Base-by-base conservation (phyloP, 2,797 vertebrate species). In the Valencia hispanica region DNA sequence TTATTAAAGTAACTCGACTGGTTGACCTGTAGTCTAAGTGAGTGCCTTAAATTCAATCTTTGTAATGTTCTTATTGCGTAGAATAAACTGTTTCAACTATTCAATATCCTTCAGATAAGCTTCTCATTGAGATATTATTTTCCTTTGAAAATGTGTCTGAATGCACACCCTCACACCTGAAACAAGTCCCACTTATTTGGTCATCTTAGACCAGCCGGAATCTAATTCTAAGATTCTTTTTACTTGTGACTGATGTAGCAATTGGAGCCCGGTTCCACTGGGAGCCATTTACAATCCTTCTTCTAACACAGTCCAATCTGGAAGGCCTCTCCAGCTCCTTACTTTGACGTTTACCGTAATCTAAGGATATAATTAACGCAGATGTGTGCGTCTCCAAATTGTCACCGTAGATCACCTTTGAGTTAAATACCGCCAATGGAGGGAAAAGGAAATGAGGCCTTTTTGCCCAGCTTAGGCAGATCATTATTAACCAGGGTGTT, bases 51-150 rank as follows among this genome's bases (percentile, higher is more conserved):
- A 75, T 75, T 81, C 14, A 53, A 69, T 84, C 84, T 80, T 68
- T 70, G 63, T 83, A 73, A 15, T 65, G 9, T 84, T 83, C 77
- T 86, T 82, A 79, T 79, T 66, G 27, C 53, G 70, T 68, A 77
- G 68, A 63, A 80, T 72, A 41, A 77, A 34, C 14, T 70, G 25
- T 81, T 86, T 84, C 50, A 77, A 34, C 12, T 66, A 39, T 79
- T 83, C 79, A 50, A 70, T 80, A 47, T 82, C 84, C 79, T 85
- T 78, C 82, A 86, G 85, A 72, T 79, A 84, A 80, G 74, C 70
- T 74, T 53, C 68, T 82, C 78, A 82, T 83, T 15, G 4, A 78
- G 75, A 57, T 36, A 27, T n/a, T 10, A 3, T 53, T 55, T 55
- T n/a, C 36, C 51, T 53, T n/a, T 53, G 22, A 55, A n/a, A 55